phyloP scores from a whole-genome alignment of 2,888 invertebrate species.

The Periphyllus acericola region DNA sequence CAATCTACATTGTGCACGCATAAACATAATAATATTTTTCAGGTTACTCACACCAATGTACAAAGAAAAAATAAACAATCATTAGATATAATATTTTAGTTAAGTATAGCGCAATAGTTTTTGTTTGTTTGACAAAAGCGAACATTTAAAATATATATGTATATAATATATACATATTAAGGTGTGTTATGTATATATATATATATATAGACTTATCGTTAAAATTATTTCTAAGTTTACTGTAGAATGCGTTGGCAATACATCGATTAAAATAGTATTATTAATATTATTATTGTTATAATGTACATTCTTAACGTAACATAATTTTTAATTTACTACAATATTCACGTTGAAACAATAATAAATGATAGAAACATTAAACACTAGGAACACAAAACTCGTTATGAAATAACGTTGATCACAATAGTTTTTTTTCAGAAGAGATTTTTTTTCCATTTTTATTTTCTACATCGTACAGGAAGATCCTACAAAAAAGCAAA shows the following conservation, averaged over 20 bases:
- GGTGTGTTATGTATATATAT: background rate
- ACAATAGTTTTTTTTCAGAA: constrained; percentile 37
- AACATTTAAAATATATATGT: constrained; percentile 33
- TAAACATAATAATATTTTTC: constrained; percentile 11
- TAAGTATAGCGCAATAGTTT: constrained; percentile 35
- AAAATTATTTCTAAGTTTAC: constrained; percentile 18
- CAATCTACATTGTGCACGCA: constrained; percentile 1
- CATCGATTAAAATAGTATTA: constrained; percentile 7
- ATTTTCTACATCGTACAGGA: constrained; percentile 27
- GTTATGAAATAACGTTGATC: constrained; percentile 53
- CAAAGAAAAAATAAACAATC: constrained; percentile 7
- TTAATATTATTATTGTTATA: constrained; percentile 13
- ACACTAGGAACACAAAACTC: constrained; percentile 60
- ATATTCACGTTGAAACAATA: background rate
- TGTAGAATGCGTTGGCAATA: constrained; percentile 16
- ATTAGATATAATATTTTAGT: constrained; percentile 5
- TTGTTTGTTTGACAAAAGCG: constrained; percentile 45
- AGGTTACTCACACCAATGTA: background rate
- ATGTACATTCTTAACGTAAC: constrained; percentile 43
- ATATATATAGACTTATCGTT: constrained; percentile 15
- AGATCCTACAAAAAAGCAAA: background rate
- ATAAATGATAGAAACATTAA: constrained; percentile 39
- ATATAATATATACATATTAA: background rate
- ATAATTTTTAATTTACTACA: constrained; percentile 28
- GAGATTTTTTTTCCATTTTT: constrained; percentile 1